Percentiles rank a stretch among this genome's conserved stretches.
phyloP scores from a whole-genome alignment of 2,113 vertebrate species.

The Laterallus jamaicensis region DNA sequence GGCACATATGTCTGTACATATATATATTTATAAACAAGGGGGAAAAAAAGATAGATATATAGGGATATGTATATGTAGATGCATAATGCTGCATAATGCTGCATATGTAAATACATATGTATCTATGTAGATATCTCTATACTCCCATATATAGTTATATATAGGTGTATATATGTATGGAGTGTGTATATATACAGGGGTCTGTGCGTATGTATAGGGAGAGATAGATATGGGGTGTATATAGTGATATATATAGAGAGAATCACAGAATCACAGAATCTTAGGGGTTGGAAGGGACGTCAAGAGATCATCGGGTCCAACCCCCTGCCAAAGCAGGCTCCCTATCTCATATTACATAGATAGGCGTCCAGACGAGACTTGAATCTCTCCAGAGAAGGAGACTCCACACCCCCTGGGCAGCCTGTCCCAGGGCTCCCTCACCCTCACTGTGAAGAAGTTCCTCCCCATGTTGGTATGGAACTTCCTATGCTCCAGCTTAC shows the following conservation, averaged over 20 bases:
- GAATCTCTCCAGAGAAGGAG: too few species aligned
- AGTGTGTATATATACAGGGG: not conserved
- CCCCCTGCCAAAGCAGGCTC: too few species aligned
- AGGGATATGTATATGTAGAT: not conserved
- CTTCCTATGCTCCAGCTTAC: too few species aligned
- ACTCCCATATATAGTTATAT: not conserved
- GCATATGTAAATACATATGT: not conserved
- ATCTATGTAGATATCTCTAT: not conserved
- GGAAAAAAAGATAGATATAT: not conserved
- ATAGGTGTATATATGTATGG: not conserved
- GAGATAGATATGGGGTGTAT: not conserved
- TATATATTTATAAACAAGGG: not conserved
- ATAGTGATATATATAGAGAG: not conserved
- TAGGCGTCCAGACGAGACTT: too few species aligned
- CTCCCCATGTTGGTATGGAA: too few species aligned
- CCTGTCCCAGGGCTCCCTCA: too few species aligned
- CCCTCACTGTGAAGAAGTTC: too few species aligned
- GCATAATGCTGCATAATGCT: not conserved
- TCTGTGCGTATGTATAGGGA: not conserved
- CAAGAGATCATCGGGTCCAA: too few species aligned
- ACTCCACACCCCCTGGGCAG: too few species aligned
- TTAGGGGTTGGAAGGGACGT: too few species aligned
- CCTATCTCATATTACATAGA: too few species aligned
- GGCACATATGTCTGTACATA: fast-evolving
- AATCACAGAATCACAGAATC: too few species aligned